These are phyloP conservation scores for Mastigias papua DNA, from an alignment of 30 jellyfish, hydroid and myxozoan species.

Conservation along the genomic window DNA sequence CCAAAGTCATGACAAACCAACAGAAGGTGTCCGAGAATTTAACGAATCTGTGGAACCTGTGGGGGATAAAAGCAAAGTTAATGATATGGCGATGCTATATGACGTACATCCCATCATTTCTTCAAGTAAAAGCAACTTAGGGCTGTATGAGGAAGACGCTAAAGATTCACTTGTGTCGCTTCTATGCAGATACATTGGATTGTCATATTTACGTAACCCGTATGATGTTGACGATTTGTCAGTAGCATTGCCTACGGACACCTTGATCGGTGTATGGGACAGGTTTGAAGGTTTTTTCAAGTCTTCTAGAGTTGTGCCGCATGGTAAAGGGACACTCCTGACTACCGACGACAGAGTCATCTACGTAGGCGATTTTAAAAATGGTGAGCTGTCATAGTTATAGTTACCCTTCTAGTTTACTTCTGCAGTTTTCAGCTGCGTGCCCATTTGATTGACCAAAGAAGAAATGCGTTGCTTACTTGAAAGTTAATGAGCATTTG, in stretches of 20 bases:
- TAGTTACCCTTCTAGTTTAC: no score
- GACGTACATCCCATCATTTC: neutral
- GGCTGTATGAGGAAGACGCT: constrained; percentile 37
- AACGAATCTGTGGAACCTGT: neutral
- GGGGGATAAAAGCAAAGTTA: no score
- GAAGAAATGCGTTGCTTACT: no score
- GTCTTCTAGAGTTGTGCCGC: constrained; percentile 34
- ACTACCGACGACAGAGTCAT: constrained; percentile 19
- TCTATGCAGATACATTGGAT: constrained; percentile 7
- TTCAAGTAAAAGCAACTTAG: neutral
- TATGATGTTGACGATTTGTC: neutral
- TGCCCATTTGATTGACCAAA: no score
- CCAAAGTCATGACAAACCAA: neutral
- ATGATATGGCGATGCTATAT: neutral
- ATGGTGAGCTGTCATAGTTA: constrained; percentile 10
- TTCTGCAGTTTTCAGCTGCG: no score
- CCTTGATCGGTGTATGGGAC: constrained; percentile 48
- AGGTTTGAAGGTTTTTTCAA: neutral
- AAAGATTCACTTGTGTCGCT: constrained; percentile 1
- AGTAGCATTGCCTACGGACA: constrained; percentile 35
- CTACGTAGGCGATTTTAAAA: constrained; percentile 34
- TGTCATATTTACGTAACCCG: constrained; percentile 47
- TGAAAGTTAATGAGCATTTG: no score
- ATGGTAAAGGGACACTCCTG: constrained; percentile 38
- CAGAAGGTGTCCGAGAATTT: neutral